These are phyloP conservation scores for Pachymerium ferrugineum DNA, from an alignment of 2,888 invertebrate species.

Conservation along the genomic window DNA sequence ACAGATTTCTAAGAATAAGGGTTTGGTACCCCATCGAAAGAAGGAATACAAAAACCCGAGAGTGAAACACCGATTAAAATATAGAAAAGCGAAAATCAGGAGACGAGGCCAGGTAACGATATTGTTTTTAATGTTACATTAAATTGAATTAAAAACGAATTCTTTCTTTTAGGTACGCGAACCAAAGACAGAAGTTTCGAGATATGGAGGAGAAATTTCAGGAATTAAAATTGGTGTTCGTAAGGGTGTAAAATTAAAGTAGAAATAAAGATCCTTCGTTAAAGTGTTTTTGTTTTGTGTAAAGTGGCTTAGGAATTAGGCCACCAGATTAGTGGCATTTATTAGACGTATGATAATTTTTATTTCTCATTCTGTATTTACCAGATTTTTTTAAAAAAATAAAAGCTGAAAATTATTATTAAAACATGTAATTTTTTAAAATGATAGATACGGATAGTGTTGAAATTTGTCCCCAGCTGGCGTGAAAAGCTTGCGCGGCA, in stretches of 20 bases:
- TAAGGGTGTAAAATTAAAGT: constrained; percentile 76
- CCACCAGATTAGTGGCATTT: too few species aligned
- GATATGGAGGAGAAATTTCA: constrained; percentile 87
- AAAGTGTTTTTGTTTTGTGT: too few species aligned
- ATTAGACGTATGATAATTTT: too few species aligned
- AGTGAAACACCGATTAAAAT: constrained; percentile 89
- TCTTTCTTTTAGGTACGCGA: constrained; percentile 59
- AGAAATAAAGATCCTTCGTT: too few species aligned
- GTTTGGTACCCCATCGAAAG: constrained; percentile 81
- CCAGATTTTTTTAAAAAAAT: too few species aligned
- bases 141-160: neutral
- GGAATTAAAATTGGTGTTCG: constrained; percentile 86
- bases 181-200: constrained; percentile 68
- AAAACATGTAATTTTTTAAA: too few species aligned
- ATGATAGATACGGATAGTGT: too few species aligned
- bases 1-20: constrained; percentile 95
- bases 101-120: constrained; percentile 80
- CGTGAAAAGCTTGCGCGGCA: too few species aligned
- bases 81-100: constrained; percentile 81
- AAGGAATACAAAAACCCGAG: constrained; percentile 91
- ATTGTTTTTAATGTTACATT: neutral
- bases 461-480: too few species aligned
- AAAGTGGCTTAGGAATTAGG: too few species aligned
- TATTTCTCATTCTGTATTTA: too few species aligned
- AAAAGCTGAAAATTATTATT: too few species aligned